These are phyloP conservation scores for Meteorus cinctellus DNA, from an alignment of 2,888 invertebrate species.

Conservation along the genomic window DNA sequence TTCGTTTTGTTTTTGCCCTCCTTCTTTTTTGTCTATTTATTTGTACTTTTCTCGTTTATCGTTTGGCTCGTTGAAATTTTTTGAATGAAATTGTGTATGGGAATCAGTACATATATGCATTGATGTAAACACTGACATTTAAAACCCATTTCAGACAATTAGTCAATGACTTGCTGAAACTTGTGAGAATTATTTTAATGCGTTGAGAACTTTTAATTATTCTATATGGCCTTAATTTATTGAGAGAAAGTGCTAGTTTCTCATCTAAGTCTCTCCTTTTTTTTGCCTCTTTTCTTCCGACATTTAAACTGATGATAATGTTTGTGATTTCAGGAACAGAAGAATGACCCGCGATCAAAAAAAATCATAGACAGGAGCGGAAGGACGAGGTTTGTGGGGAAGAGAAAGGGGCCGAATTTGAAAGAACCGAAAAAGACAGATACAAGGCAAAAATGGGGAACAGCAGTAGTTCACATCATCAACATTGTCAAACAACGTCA, in stretches of 20 bases:
- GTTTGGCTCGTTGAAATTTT: conserved; percentile 26
- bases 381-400: conserved; percentile 34
- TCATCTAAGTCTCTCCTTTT: neutral
- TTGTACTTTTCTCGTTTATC: conserved; percentile 12
- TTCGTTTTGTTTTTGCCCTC: conserved; percentile 38
- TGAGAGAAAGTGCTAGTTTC: conserved; percentile 43
- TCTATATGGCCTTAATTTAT: conserved; percentile 37
- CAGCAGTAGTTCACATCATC: conserved; percentile 62
- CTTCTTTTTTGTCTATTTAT: conserved; percentile 14
- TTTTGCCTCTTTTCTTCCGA: conserved; percentile 2
- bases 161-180: neutral
- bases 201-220: neutral
- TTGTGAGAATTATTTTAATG: neutral
- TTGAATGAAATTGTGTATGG: conserved; percentile 14
- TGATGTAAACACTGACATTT: neutral
- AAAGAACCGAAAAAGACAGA: conserved; percentile 17
- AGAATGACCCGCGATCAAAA: conserved; percentile 37
- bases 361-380: conserved; percentile 25
- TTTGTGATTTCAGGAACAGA: conserved; percentile 34
- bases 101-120: neutral
- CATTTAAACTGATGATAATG: conserved; percentile 28
- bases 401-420: conserved; percentile 28
- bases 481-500: conserved; percentile 51
- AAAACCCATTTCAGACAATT: neutral
- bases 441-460: conserved; percentile 61